Evolutionary conservation across 2,888 invertebrate species (phyloP), one percentile per base, ranked within the genome.

Genomic region (Tenthredo scrophulariae): DNA sequence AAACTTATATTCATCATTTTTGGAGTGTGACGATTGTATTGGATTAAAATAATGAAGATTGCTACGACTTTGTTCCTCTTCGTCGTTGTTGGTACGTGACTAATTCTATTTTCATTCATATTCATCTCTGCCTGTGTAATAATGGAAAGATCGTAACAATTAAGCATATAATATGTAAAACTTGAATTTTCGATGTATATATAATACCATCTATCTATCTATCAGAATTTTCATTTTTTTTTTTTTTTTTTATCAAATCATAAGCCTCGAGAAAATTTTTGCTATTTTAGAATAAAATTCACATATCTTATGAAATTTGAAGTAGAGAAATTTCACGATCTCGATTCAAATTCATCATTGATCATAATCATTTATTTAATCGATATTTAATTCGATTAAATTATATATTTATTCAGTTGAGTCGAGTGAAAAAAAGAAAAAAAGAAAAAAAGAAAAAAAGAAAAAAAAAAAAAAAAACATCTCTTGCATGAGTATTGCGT

Each of bases 81-180:
- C 87, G 90, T 92, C 70, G 89, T 92, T 74, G 90, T 92, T 88
- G 93, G 93, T 93, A 90, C 84, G 93, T 92, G 89, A 70, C n/a
- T 40, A 80, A 6, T 77, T 29, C 2, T 2, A 18, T 77, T 33
- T 54, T 29, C 3, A n/a, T 9, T 33, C 37, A 0, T 7, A 18
- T 37, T 5, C 18, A 50, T 50, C 18, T 50, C 6, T n/a, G 50
- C 18, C 43, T 13, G 13, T 10, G 10, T 43, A 43, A 13, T 10
- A 2, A 13, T 43, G 50, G 50, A n/a, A n/a, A 50, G 5, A 0
- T 18, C 18, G 50, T 50, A 50, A 18, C 50, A n/a, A n/a, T 1
- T n/a, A n/a, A n/a, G n/a, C n/a, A n/a, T n/a, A n/a, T n/a, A 2
- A 18, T 18, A 50, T 50, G 18, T 4, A 18, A 15, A 50, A n/a